These are phyloP conservation scores for Noctua janthina DNA, from an alignment of 2,888 invertebrate genomes.

Conservation along the genomic window DNA sequence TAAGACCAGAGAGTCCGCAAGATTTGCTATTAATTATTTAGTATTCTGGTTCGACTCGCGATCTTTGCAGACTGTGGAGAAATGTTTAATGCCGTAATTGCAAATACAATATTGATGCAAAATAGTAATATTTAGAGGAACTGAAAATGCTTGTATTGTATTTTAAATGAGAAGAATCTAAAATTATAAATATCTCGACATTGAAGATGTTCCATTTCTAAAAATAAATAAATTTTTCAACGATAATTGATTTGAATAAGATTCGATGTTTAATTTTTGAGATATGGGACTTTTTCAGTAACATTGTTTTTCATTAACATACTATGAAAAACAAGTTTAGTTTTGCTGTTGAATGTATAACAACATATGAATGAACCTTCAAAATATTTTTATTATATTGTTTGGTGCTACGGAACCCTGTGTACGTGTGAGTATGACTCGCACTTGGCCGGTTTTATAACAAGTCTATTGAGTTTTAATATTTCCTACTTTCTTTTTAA, in stretches of 20 bases:
- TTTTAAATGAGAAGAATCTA: background rate
- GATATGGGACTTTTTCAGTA: no score
- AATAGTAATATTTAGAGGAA: slow-evolving; percentile 20
- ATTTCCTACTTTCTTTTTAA: background rate
- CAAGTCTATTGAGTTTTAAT: no score
- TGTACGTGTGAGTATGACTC: no score
- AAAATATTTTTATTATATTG: no score
- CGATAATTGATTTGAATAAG: no score
- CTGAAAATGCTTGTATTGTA: background rate
- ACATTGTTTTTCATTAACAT: no score
- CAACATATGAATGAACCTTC: no score
- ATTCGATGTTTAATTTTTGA: no score
- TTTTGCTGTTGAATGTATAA: no score
- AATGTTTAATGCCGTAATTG: slow-evolving; percentile 29
- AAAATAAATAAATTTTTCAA: background rate
- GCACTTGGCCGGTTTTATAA: background rate
- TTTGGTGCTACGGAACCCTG: no score
- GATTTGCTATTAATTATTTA: slow-evolving; percentile 64
- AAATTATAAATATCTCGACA: background rate
- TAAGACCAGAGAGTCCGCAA: slow-evolving; percentile 52
- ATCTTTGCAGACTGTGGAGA: slow-evolving; percentile 16
- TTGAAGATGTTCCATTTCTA: background rate
- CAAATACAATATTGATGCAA: slow-evolving; percentile 28
- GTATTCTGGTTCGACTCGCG: slow-evolving; percentile 35
- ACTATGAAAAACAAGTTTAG: no score